These are phyloP conservation scores for Stegastes partitus DNA, from an alignment of 2,113 vertebrate species.

Conservation along the genomic window DNA sequence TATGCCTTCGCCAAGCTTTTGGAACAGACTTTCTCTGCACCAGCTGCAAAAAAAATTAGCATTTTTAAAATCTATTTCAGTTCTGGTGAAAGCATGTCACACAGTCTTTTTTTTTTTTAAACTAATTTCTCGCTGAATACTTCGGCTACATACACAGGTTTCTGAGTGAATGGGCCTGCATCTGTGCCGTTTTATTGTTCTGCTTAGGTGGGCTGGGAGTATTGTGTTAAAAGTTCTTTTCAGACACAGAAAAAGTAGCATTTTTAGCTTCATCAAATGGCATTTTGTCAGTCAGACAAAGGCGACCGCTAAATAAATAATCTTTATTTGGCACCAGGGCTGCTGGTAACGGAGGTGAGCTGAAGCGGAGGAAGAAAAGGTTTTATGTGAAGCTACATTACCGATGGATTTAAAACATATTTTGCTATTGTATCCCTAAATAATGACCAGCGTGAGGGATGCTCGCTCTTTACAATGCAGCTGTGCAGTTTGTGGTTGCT, in stretches of 20 bases:
- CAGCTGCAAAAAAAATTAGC: constrained; percentile 4
- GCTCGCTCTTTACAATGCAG: not conserved
- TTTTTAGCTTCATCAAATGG: constrained; percentile 25
- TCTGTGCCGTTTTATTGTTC: constrained; percentile 26
- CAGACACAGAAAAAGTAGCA: not conserved
- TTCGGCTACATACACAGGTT: not conserved
- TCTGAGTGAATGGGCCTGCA: constrained; percentile 17
- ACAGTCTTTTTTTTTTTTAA: not conserved
- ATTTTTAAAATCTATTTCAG: constrained; percentile 42
- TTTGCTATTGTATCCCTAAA: constrained; percentile 6
- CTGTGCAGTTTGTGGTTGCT: not conserved
- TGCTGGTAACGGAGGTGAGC: not conserved
- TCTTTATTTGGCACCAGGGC: constrained; percentile 8
- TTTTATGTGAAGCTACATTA: constrained; percentile 7
- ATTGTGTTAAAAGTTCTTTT: constrained; percentile 14
- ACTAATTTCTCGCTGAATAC: constrained; percentile 17
- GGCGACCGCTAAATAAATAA: not conserved
- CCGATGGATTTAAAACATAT: not conserved
- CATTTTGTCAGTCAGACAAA: constrained; percentile 9
- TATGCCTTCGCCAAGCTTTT: constrained; percentile 12
- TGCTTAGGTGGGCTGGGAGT: constrained; percentile 9
- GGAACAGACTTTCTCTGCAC: constrained; percentile 28
- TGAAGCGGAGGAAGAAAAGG: not conserved
- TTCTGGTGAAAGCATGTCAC: constrained; percentile 6
- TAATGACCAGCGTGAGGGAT: not conserved